These are phyloP conservation scores for Thalassaphorura encarpata DNA, from an alignment of 1,140 invertebrate species.

Conservation along the genomic window DNA sequence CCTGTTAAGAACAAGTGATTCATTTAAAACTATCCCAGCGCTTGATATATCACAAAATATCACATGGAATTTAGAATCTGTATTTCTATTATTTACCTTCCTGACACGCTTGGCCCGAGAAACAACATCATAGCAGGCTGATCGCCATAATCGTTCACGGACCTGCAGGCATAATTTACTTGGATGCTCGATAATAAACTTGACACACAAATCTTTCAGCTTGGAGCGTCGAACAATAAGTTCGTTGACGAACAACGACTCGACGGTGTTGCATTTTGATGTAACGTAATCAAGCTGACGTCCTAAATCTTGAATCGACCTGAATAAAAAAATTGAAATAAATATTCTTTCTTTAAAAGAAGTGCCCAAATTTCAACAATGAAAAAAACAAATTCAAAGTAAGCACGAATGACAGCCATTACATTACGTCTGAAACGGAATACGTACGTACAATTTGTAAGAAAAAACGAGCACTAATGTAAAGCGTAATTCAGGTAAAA, in stretches of 20 bases:
- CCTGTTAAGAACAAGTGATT: no score
- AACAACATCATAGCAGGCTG: constrained; percentile 20
- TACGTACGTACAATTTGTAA: no score
- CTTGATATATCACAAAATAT: no score
- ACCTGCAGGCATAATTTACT: constrained; percentile 7
- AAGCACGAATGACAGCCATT: no score
- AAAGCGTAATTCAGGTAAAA: no score
- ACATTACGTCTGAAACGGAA: no score
- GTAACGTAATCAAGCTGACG: constrained; percentile 9
- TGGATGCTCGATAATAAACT: constrained; percentile 8
- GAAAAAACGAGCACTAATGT: no score
- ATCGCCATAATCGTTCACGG: constrained; percentile 25
- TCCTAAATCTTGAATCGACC: background rate
- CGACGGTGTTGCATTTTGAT: constrained; percentile 15
- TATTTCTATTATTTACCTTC: constrained; percentile 11
- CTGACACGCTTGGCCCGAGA: constrained; percentile 13
- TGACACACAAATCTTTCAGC: constrained; percentile 19
- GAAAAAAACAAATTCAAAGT: background rate
- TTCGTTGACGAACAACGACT: constrained; percentile 21
- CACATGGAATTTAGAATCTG: no score
- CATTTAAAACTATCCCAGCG: no score
- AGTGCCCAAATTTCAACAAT: background rate
- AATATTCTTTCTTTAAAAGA: background rate
- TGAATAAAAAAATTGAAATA: background rate
- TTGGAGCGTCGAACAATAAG: constrained; percentile 7